Evolutionary conservation across 2,113 vertebrate species (phyloP), one percentile per base, ranked within the genome.

Genomic region (Danionella cerebrum): DNA sequence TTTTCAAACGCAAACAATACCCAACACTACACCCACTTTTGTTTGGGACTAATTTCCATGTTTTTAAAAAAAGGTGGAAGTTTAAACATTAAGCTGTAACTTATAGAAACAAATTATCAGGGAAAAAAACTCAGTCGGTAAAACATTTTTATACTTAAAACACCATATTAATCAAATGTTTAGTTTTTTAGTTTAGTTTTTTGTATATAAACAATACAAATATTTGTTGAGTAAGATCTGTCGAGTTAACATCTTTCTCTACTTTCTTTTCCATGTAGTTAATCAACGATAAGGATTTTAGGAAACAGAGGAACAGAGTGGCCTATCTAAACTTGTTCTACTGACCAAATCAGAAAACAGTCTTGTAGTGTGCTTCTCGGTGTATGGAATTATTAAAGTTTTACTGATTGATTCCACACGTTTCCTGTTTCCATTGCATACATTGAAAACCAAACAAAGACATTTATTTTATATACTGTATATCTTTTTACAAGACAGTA

Each of bases 311-410:
- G 72, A 82, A 80, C 70, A 82, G 83, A 19, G 10, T 87, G 66
- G 91, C 91, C 27, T 91, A 93, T 70, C 67, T 89, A 35, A 76
- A 75, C 55, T 58, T 88, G 69, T 88, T 81, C 55, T 85, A 80
- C 71, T 73, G 48, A 70, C 62, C 27, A 72, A 14, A 16, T 29
- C 16, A 14, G 13, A 27, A 31, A 19, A 19, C 21, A 24, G 11
- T n/a, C 13, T 6, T 13, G 5, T 29, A 29, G 6, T 13, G 19
- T 18, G n/a, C 8, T 5, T 52, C 3, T 53, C n/a, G 19, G 10
- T 19, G 27, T 18, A 31, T 33, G 12, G 8, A 53, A 53, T 31
- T 29, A 53, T 53, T 53, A 53, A 53, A 53, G 9, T 2, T 12
- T 53, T 53, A 19, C 1, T 12, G 44, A 1, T 29, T 41, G 22